Evolutionary conservation across 1,140 invertebrate genomes (phyloP), one percentile per base, ranked within the genome.

Genomic region (Zelostemma sp.): DNA sequence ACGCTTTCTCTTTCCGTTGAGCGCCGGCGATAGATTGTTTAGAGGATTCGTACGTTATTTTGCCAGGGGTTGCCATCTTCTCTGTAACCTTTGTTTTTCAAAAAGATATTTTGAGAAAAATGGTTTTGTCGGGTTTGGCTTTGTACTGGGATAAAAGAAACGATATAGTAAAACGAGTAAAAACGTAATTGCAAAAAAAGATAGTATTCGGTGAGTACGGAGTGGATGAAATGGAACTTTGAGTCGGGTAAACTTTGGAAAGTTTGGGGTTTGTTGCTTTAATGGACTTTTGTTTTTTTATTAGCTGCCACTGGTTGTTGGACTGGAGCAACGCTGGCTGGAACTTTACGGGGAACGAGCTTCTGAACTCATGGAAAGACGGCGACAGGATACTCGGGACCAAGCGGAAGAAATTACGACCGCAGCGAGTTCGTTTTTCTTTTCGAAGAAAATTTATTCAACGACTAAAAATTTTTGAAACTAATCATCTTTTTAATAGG

Each of bases 331-430:
- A 61, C 88, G 91, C 12, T 90, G 94, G 77, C 75, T 95, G 62
- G 88, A 90, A 47, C 77, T 96, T 25, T 91, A 92, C 75, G 88
- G 89, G 9, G 89, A 91, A 61, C 89, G 91, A 72, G 89, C 93
- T 12, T 88, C 89, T 12, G 92, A 93, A 81, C 82, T 97, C 40
- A 89, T 93, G 59, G 90, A 93, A 79, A 85, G 96, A 31, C 86
- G 96, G 61, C 88, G 96, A 50, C 93, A 96, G 76, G 96, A 98
- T 86, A 91, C 97, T 0, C 88, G 91, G 58, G 97, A 99, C 88
- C 96, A 98, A 85, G 93, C 95, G 43, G 93, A 96, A 79, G 96
- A 98, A 85, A 92, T 93, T 76, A 90, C 91, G 4, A 88, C 88
- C 58, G 86, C 88, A 68, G 77, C 88, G 54, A 90, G 89, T 91